Percentiles rank a stretch among this genome's conserved stretches.
Conservation (phyloP, 1,140 invertebrate species). For the Drosophila kanapiae region DNA sequence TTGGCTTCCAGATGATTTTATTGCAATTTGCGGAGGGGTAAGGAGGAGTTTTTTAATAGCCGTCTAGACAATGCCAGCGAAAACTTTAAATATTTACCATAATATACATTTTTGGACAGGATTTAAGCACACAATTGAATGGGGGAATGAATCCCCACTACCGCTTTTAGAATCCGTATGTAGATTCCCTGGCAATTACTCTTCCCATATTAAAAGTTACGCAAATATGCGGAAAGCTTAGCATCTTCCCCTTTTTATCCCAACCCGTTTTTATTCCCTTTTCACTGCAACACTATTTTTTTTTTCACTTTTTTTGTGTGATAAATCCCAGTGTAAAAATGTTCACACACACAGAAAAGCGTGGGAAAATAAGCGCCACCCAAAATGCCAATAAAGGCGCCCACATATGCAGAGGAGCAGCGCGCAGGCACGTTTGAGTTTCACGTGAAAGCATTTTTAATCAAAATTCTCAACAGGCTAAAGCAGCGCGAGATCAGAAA, state of each 20-base stretch:
- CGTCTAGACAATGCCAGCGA: conserved; percentile 39
- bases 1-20: conserved; percentile 61
- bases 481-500: conserved; percentile 82
- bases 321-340: conserved; percentile 83
- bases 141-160: too few species aligned
- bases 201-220: conserved; percentile 4
- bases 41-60: conserved; percentile 43
- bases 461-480: conserved; percentile 83
- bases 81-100: conserved; percentile 17
- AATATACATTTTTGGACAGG: too few species aligned
- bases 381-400: conserved; percentile 45
- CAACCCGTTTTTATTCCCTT: conserved; percentile 9
- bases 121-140: neutral
- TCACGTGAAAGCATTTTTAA: conserved; percentile 83
- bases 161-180: neutral
- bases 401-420: conserved; percentile 40
- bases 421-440: conserved; percentile 74
- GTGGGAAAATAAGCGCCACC: conserved; percentile 40
- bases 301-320: conserved; percentile 60
- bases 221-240: conserved; percentile 2
- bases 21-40: conserved; percentile 55
- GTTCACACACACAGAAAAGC: conserved; percentile 52
- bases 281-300: conserved; percentile 17
- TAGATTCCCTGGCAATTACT: conserved; percentile 12
- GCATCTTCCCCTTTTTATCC: conserved; percentile 10